Evolutionary conservation across 2,797 vertebrate species (phyloP).

Genomic region (Chloroceryle amazona): DNA sequence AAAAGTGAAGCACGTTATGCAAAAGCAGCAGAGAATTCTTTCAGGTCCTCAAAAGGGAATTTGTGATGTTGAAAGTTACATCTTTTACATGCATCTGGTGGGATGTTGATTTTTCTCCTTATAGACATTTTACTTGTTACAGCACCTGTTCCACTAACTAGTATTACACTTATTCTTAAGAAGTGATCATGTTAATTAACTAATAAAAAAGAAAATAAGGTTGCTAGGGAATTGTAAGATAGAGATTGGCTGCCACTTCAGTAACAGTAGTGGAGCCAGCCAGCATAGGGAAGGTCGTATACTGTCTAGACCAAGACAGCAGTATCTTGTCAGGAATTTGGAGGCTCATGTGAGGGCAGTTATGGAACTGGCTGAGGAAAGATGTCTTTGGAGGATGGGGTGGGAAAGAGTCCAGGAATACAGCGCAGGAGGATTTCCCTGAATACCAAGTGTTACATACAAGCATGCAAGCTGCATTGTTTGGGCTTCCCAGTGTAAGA

Average conservation of each 20-base stretch:
- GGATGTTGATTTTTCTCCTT: background rate
- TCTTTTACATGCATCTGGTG: background rate
- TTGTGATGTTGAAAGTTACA: background rate
- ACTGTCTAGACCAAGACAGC: background rate
- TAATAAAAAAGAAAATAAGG: background rate
- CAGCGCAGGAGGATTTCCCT: background rate
- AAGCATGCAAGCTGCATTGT: background rate
- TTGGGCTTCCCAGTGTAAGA: background rate
- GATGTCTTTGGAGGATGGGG: background rate
- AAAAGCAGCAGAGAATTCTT: slow-evolving; percentile 3
- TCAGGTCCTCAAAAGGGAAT: background rate
- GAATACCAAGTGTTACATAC: accelerated
- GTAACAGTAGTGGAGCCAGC: background rate
- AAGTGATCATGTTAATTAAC: slow-evolving; percentile 16
- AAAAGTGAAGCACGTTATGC: slow-evolving; percentile 22
- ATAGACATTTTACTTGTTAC: slow-evolving; percentile 4
- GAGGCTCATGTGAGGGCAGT: background rate
- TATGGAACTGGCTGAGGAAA: background rate
- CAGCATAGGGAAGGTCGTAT: background rate
- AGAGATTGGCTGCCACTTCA: background rate
- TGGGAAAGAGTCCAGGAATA: background rate
- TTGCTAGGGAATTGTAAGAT: background rate
- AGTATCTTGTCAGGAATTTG: background rate
- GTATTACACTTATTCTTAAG: background rate
- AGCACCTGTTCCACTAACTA: background rate